Evolutionary conservation across 2,113 vertebrate species (phyloP).

Genomic region (Glaucidium brasilianum): DNA sequence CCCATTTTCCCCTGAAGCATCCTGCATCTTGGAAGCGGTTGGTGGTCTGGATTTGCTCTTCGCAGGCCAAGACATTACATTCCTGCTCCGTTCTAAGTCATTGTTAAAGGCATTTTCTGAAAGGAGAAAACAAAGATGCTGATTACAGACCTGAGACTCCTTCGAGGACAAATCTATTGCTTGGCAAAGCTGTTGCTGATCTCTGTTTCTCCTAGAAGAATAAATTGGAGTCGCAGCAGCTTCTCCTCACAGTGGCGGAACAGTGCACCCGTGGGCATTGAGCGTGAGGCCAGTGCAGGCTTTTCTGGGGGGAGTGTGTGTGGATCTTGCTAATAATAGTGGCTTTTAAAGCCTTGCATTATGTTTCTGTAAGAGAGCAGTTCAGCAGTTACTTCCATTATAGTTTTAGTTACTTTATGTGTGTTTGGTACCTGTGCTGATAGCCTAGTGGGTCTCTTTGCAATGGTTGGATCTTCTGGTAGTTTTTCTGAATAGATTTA

Average conservation of each 20-base stretch:
- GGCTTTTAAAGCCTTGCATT: background rate
- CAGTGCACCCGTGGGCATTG: background rate
- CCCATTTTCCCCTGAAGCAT: background rate
- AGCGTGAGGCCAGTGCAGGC: background rate
- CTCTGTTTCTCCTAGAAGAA: background rate
- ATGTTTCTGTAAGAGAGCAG: background rate
- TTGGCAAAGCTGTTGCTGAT: background rate
- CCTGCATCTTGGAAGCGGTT: background rate
- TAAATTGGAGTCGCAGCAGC: background rate
- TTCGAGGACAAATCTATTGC: background rate
- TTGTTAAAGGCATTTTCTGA: background rate
- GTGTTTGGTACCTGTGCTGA: accelerated
- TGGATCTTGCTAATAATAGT: background rate
- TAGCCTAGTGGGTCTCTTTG: background rate
- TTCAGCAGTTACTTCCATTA: background rate
- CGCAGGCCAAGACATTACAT: background rate
- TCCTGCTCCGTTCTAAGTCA: background rate
- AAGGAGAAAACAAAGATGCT: background rate
- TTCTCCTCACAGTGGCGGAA: background rate
- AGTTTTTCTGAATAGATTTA: background rate
- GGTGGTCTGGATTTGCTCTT: background rate
- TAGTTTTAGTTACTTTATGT: accelerated
- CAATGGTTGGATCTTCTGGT: accelerated
- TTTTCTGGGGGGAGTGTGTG: background rate
- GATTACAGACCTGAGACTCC: background rate